Conservation (phyloP, 2,888 invertebrate genomes). For the Holacanthella duospinosa region DNA sequence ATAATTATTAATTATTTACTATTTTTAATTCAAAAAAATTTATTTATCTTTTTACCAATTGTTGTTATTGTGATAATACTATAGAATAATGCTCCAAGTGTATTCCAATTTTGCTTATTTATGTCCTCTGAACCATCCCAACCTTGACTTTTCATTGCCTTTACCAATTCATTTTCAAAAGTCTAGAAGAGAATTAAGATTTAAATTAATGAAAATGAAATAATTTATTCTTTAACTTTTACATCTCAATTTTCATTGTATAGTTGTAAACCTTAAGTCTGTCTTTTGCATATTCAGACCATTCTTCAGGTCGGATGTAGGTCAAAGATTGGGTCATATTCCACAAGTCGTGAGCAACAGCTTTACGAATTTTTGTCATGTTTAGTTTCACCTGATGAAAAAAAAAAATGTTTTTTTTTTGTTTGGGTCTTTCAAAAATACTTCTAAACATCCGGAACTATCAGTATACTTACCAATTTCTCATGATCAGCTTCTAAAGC, state of each 20-base stretch:
- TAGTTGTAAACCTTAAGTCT: slow-evolving; percentile 43
- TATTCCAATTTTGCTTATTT: slow-evolving; percentile 63
- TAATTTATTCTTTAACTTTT: not conserved
- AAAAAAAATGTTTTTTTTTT: not conserved
- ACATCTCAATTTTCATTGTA: not conserved
- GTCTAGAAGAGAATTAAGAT: slow-evolving; percentile 40
- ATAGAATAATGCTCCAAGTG: slow-evolving; percentile 81
- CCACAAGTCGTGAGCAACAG: slow-evolving; percentile 72
- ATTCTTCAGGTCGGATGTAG: slow-evolving; percentile 62
- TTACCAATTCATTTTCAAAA: slow-evolving; percentile 62
- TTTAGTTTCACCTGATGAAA: slow-evolving; percentile 59
- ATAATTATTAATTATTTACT: not conserved
- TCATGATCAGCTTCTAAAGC: slow-evolving; percentile 44
- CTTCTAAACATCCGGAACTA: not conserved
- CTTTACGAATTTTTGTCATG: slow-evolving; percentile 58
- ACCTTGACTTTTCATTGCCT: slow-evolving; percentile 75
- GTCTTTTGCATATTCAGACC: slow-evolving; percentile 60
- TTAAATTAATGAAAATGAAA: slow-evolving; percentile 27
- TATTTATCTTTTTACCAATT: slow-evolving; percentile 63
- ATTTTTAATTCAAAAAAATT: not conserved
- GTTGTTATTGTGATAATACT: slow-evolving; percentile 94
- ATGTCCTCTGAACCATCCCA: slow-evolving; percentile 67
- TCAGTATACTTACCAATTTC: slow-evolving; percentile 17
- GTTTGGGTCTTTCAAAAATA: not conserved
- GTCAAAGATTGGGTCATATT: slow-evolving; percentile 52